Conservation (phyloP, 2,797 vertebrate genomes). For the Xenentodon cancila region DNA sequence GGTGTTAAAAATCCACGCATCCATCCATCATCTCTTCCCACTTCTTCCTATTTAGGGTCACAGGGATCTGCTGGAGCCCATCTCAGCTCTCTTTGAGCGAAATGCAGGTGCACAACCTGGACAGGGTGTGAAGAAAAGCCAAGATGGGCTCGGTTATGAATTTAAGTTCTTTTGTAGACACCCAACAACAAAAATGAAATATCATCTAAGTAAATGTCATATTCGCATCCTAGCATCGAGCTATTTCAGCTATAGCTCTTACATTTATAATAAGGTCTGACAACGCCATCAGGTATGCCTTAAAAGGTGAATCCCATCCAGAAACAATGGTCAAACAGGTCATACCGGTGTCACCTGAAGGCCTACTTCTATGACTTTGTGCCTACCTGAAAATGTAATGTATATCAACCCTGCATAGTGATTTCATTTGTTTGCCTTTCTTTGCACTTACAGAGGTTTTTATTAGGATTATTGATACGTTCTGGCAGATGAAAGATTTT, state of each 20-base stretch:
- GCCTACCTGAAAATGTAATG: constrained; percentile 76
- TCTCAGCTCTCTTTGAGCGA: too few species aligned
- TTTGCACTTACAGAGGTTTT: constrained; percentile 54
- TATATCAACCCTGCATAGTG: constrained; percentile 62
- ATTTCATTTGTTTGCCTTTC: constrained; percentile 64
- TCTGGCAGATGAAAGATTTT: constrained; percentile 59
- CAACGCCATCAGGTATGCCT: constrained; percentile 77
- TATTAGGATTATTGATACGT: neutral
- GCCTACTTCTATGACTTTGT: constrained; percentile 73
- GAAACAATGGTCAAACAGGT: constrained; percentile 62
- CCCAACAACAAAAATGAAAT: constrained; percentile 46
- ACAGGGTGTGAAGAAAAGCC: constrained; percentile 35
- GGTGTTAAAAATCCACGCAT: constrained; percentile 13
- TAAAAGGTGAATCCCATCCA: constrained; percentile 66
- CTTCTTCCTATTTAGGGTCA: too few species aligned
- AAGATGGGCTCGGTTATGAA: constrained; percentile 43
- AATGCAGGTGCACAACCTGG: too few species aligned
- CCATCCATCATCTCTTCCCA: too few species aligned
- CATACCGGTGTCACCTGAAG: constrained; percentile 61
- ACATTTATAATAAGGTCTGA: constrained; percentile 67
- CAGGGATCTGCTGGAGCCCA: too few species aligned
- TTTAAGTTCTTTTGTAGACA: constrained; percentile 57
- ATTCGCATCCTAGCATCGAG: constrained; percentile 47
- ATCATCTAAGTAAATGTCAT: constrained; percentile 54
- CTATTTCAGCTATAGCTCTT: constrained; percentile 57